phyloP scores from a whole-genome alignment of 92 coral and sea anemone genomes.

The Virgularia gustaviana region DNA sequence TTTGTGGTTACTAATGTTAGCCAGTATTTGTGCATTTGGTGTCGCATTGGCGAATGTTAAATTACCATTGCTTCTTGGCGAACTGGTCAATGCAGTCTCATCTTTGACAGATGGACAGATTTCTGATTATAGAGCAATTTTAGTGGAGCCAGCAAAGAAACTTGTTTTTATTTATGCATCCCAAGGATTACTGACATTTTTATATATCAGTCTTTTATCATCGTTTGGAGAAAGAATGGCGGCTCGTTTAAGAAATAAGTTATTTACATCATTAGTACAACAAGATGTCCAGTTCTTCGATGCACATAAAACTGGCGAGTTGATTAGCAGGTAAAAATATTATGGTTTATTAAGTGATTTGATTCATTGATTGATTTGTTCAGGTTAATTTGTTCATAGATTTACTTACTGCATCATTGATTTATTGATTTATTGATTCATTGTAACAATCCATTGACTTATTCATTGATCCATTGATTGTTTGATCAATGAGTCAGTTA shows the following conservation, averaged over 20 bases:
- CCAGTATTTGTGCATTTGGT: conserved; percentile 88
- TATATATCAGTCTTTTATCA: conserved; percentile 80
- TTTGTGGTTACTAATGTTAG: conserved; percentile 77
- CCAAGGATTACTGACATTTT: conserved; percentile 80
- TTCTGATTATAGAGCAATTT: conserved; percentile 65
- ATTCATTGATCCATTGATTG: too few relatives aligned
- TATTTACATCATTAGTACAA: conserved; percentile 73
- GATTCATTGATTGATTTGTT: background rate
- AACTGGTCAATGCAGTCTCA: conserved; percentile 88
- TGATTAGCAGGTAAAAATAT: conserved; percentile 74
- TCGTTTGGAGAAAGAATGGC: conserved; percentile 94
- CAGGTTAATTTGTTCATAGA: background rate
- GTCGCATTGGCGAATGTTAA: conserved; percentile 88
- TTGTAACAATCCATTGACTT: background rate
- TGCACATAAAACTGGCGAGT: conserved; percentile 91
- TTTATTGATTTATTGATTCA: background rate
- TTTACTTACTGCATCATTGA: background rate
- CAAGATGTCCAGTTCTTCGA: conserved; percentile 99
- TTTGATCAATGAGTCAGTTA: too few relatives aligned
- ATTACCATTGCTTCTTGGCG: conserved; percentile 81
- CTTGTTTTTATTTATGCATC: conserved; percentile 70
- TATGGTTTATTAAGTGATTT: background rate
- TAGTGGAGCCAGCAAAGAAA: conserved; percentile 71
- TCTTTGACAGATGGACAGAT: conserved; percentile 66
- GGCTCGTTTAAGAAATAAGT: conserved; percentile 76